These are phyloP conservation scores for Drosophila pseudotakahashii DNA, from an alignment of 2,888 invertebrate species.

Conservation along the genomic window DNA sequence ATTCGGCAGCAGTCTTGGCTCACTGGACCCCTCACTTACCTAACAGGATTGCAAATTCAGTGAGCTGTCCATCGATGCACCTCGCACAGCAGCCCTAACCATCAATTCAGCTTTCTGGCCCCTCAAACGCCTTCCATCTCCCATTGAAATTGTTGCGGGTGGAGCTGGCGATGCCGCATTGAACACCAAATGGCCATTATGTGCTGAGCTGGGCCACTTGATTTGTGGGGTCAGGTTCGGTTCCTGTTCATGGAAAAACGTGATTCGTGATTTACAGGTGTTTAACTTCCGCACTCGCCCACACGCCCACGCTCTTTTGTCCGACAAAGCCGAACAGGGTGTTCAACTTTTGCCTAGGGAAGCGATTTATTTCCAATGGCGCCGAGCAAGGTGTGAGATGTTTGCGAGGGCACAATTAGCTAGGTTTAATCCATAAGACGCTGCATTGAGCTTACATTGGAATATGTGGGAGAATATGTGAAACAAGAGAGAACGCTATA, in stretches of 20 bases:
- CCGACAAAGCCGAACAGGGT: neutral
- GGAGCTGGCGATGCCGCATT: constrained; percentile 41
- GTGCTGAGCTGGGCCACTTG: constrained; percentile 43
- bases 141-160: constrained; percentile 53
- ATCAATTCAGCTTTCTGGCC: constrained; percentile 17
- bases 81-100: constrained; percentile 1
- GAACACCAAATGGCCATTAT: constrained; percentile 74
- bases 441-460: too few relatives aligned
- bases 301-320: neutral
- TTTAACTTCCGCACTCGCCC: neutral
- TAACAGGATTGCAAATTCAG: constrained; percentile 6
- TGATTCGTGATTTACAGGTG: constrained; percentile 35
- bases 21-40: neutral
- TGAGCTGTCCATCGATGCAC: constrained; percentile 1
- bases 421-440: too few relatives aligned
- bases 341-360: neutral
- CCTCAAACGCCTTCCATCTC: neutral
- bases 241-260: constrained; percentile 8
- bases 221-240: constrained; percentile 21
- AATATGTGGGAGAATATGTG: too few relatives aligned
- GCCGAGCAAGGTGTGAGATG: neutral
- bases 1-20: neutral
- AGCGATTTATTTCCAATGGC: constrained; percentile 9
- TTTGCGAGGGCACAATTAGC: neutral
- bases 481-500: too few relatives aligned